Base-by-base conservation (phyloP, 2,797 vertebrate genomes). In the Aeoliscus strigatus region DNA sequence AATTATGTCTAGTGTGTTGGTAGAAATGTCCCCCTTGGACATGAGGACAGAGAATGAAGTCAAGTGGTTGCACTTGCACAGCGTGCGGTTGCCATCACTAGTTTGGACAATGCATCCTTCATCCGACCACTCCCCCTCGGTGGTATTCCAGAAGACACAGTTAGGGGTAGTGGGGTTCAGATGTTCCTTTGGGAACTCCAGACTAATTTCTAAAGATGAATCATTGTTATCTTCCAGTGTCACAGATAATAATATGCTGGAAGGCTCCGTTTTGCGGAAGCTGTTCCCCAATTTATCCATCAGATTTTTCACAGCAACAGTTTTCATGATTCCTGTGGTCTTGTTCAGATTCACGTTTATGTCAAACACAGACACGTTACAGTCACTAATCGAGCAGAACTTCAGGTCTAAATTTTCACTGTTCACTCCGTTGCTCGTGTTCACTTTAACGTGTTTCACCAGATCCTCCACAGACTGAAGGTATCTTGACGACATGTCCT, bases 31-130 rank as follows among this genome's bases (percentile, higher is more conserved):
- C 0, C 10, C 3, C 27, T 73, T 81, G 36, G 84, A 39, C 84
- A 90, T 83, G 25, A 92, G 80, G 36, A 84, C 76, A 2, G 89
- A 83, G 62, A 92, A 92, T 0, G 90, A 69, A 9, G 90, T 90
- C 50, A 91, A 75, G 54, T 91, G 90, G 39, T 30, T 52, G 64
- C 90, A 92, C 21, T 35, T 12, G 4, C 90, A 92, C 21, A 35
- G 1, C 4, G 45, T 77, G 4, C 1, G 2, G 42, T 79, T 75
- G 0, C 7, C 7, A 2, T 11, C 2, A 1, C 1, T 24, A 1
- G 0, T 1, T 5, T 28, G 24, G 12, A 18, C 29, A 0, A 0
- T 0, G 38, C 90, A 92, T 27, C 90, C 90, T 0, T 3, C 1
- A 0, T 31, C 1, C 2, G 87, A 88, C 88, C 88, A 91, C 0